Percentiles rank a stretch among this genome's conserved stretches.
Evolutionary conservation across 2,797 vertebrate species (phyloP).

Genomic region (Micropoecilia bifurca): DNA sequence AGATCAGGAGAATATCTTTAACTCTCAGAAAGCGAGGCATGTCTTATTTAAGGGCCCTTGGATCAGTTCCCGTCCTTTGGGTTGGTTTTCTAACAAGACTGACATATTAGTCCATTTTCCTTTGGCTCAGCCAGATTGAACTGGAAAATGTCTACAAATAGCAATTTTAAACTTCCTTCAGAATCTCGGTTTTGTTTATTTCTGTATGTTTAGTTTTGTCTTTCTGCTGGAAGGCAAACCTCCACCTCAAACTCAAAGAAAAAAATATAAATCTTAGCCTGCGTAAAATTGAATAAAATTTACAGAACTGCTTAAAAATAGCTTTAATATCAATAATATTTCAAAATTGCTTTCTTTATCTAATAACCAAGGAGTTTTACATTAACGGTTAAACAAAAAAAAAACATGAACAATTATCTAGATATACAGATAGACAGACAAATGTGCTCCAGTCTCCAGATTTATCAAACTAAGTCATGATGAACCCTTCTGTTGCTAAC

Average conservation of each 20-base stretch:
- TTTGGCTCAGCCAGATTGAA: neutral
- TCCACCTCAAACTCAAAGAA: neutral
- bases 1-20: conserved; percentile 21
- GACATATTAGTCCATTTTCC: neutral
- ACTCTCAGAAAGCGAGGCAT: neutral
- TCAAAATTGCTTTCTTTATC: neutral
- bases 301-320: neutral
- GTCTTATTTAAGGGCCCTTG: neutral
- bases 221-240: neutral
- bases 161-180: neutral
- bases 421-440: no score
- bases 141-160: neutral
- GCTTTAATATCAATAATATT: neutral
- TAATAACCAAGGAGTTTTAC: neutral
- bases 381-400: no score
- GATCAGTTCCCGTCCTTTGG: neutral
- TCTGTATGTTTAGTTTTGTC: neutral
- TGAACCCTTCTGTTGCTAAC: no score
- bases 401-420: no score
- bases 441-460: no score
- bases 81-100: neutral
- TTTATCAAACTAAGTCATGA: no score
- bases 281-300: neutral
- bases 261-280: neutral
- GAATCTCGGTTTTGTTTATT: neutral